A percentile compares a stretch with the other conserved stretches of the same genome.
These are phyloP conservation scores for Channa maculata DNA, from an alignment of 2,113 vertebrate species.

Conservation along the genomic window DNA sequence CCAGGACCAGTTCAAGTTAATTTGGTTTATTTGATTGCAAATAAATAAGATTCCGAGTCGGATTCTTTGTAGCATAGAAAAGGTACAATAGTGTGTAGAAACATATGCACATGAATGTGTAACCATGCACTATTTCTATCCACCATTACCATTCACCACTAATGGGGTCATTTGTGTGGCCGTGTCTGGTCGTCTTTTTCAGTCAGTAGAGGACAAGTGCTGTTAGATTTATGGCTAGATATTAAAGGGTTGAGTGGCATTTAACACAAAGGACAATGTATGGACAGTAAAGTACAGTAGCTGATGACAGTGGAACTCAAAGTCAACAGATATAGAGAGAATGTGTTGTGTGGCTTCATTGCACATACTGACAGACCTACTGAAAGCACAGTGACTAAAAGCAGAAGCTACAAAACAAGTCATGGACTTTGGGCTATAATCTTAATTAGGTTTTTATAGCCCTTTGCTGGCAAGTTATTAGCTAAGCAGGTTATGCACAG, in stretches of 20 bases:
- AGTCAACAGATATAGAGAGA: neutral
- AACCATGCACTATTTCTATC: slow-evolving; percentile 22
- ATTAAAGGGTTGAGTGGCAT: neutral
- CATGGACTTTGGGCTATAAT: neutral
- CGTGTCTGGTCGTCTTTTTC: slow-evolving; percentile 47
- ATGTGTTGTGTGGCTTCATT: neutral
- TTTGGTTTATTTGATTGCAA: slow-evolving; percentile 39
- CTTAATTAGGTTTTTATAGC: neutral
- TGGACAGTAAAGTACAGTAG: neutral
- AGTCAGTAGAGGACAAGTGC: slow-evolving; percentile 46
- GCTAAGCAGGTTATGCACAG: too few species aligned
- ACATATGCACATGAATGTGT: slow-evolving; percentile 1
- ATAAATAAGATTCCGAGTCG: slow-evolving; percentile 33
- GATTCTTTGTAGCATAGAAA: slow-evolving; percentile 7
- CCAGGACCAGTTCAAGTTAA: slow-evolving; percentile 28
- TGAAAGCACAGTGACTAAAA: neutral
- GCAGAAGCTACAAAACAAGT: neutral
- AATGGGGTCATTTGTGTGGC: slow-evolving; percentile 44
- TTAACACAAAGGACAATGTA: slow-evolving; percentile 31
- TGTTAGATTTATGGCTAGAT: slow-evolving; percentile 34
- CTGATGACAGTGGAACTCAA: too few species aligned
- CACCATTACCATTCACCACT: slow-evolving; percentile 21
- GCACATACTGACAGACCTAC: neutral
- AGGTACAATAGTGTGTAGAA: neutral
- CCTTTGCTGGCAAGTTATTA: too few species aligned